Evolutionary conservation across 2,888 invertebrate species (phyloP), one percentile per base, ranked within the genome.

Genomic region (Chrysodeixis includens): DNA sequence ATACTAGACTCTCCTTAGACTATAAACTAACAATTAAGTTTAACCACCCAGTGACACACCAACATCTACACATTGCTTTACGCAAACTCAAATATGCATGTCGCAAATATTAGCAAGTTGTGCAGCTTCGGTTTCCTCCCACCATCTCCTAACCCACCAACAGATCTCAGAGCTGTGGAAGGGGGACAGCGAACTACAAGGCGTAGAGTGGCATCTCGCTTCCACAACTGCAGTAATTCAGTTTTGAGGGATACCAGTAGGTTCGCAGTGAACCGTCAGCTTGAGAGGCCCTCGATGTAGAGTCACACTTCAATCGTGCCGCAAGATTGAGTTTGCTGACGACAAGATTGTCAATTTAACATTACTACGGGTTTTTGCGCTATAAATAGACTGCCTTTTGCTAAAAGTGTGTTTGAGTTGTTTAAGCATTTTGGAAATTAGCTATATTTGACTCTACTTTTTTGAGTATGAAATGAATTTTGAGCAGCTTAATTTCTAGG

Each of bases 61-160:
- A 44, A 44, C n/a, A 18, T 20, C 16, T 30, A 26, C 20, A 51
- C 10, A 26, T 56, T 16, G 51, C 8, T 53, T 53, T 10, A n/a
- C 2, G 30, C 12, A 54, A 44, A 46, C 16, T 61, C 55, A 55
- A 57, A 58, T 55, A 55, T 67, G 18, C 51, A 66, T 18, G 35
- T 58, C 44, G 61, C 26, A 40, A 67, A 73, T 66, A 35, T 8
- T 4, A 4, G 30, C 44, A 58, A 73, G 73, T 73, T 58, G n/a
- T 22, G 7, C 51, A 56, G 56, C 22, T 58, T n/a, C 14, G 9
- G 2, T 20, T 18, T n/a, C n/a, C n/a, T n/a, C n/a, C n/a, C n/a
- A n/a, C n/a, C n/a, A n/a, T n/a, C n/a, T n/a, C n/a, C n/a, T n/a
- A n/a, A n/a, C n/a, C n/a, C n/a, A n/a, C n/a, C n/a, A n/a, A n/a